Evolutionary conservation across 2,888 invertebrate species (phyloP).

Genomic region (Gari tellinella): DNA sequence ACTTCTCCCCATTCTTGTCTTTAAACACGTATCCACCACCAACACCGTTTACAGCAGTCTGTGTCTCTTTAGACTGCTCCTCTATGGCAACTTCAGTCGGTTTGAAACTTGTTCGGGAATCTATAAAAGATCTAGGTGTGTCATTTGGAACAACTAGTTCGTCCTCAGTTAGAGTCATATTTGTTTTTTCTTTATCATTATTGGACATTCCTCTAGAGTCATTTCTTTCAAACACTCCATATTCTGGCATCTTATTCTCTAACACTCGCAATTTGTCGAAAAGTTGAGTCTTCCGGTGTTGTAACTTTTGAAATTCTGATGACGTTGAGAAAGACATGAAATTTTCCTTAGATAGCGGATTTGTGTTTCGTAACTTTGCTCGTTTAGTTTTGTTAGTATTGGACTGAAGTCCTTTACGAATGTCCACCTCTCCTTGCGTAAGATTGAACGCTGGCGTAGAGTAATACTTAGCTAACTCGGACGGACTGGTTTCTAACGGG

Average conservation of each 20-base stretch:
- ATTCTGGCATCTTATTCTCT: neutral
- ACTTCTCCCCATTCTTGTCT: too few relatives aligned
- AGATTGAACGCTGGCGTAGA: constrained; percentile 57
- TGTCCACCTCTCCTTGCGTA: constrained; percentile 63
- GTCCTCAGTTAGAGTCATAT: constrained; percentile 19
- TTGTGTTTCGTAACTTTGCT: constrained; percentile 22
- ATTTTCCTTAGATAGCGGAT: neutral
- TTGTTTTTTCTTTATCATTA: constrained; percentile 8
- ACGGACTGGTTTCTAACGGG: constrained; percentile 64
- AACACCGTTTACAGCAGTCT: neutral
- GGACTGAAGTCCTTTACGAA: constrained; percentile 58
- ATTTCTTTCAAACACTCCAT: too few relatives aligned
- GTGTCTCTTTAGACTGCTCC: neutral
- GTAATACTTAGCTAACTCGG: constrained; percentile 64
- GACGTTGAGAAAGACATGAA: neutral
- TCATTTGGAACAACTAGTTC: constrained; percentile 41
- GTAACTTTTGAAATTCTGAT: constrained; percentile 10
- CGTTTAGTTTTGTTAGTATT: constrained; percentile 50
- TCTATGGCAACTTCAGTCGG: constrained; percentile 12
- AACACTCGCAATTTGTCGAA: constrained; percentile 32
- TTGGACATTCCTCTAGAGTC: too few relatives aligned
- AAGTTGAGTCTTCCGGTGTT: constrained; percentile 38
- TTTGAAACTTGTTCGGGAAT: constrained; percentile 29
- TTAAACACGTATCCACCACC: neutral
- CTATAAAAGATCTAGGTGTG: constrained; percentile 46